Evolutionary conservation across 1,140 invertebrate genomes (phyloP), one percentile per base, ranked within the genome.

Genomic region (Hirudo medicinalis): DNA sequence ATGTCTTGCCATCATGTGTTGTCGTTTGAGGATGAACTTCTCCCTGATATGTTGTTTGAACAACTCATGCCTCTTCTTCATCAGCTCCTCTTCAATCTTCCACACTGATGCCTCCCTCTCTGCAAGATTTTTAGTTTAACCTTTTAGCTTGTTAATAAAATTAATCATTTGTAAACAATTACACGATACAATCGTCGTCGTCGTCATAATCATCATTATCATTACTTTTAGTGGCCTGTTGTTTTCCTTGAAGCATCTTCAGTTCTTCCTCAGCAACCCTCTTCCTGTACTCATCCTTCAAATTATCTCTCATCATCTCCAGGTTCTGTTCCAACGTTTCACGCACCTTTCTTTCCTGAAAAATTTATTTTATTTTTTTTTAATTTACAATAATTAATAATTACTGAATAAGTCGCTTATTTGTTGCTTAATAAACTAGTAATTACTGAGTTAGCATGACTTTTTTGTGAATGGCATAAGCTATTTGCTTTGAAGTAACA

Each of bases 191-290:
- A 25, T 25, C 54, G 9, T 25, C 54, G 5, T n/a, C 25, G 9
- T 57, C 25, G 17, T 63, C 29, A 22, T 22, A 2, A 63, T 63
- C 22, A 63, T 25, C 29, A 25, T 63, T 6, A 63, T 25, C 9
- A 63, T 63, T 63, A 63, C 57, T 63, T n/a, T 32, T 63, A 22
- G 19, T 22, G 57, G 57, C 57, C 57, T 25, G 57, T 19, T 63
- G 57, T 63, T 1, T 63, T 22, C 22, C 22, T 63, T 63, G 22
- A 20, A 63, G 57, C 22, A 63, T 22, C 57, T 63, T 63, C 22
- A 13, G 9, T n/a, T 63, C 57, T 25, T 22, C 22, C 29, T 32
- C 29, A 32, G 57, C 57, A 22, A 63, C 15, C 22, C 17, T 63
- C 57, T 63, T 63, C 57, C 17, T 63, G 29, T 63, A 32, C 57